Evolutionary conservation across 2,888 invertebrate species (phyloP), one percentile per base, ranked within the genome.

Genomic region (Platerodrilus igneus): DNA sequence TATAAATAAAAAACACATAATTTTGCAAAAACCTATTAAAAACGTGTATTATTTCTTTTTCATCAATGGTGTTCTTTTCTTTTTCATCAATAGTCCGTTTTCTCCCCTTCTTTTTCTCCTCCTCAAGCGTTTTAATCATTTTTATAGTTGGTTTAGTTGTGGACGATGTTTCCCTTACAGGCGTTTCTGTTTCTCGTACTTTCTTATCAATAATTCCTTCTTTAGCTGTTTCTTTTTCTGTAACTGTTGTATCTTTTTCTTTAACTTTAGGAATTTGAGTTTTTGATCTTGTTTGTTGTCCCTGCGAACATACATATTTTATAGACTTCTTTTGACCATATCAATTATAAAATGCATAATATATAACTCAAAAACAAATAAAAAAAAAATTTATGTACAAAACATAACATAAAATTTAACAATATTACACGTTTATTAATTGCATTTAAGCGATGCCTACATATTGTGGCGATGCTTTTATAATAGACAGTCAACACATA

Each of bases 61-160:
- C n/a, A n/a, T n/a, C n/a, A n/a, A n/a, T n/a, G n/a, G n/a, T n/a
- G n/a, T n/a, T n/a, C 37, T 48, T 63, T 60, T 46, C 60, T 53
- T 72, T 70, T 59, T 62, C 78, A 69, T 58, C 62, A 3, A 55
- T 50, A 27, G 53, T 52, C 25, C 65, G 56, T 50, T 67, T 67
- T 16, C 64, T 51, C 1, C 64, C 64, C 10, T 64, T 55, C 47
- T 65, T 64, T 44, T 64, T 63, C 2, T 68, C 65, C 10, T 66
- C 66, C 20, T 60, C 59, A 4, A 46, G 40, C 27, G 51, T 54
- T 40, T 55, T 51, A 10, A 41, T 43, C 8, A 42, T 4, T 59
- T 51, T 69, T 62, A 39, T 59, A 29, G 39, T 45, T 22, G 29
- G 60, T 46, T 47, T 47, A 22, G 30, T 39, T 21, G 23, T 17